A percentile compares a stretch with the other conserved stretches of the same genome.
These are phyloP conservation scores for Polyommatus icarus DNA, from an alignment of 2,888 invertebrate genomes.

Conservation along the genomic window DNA sequence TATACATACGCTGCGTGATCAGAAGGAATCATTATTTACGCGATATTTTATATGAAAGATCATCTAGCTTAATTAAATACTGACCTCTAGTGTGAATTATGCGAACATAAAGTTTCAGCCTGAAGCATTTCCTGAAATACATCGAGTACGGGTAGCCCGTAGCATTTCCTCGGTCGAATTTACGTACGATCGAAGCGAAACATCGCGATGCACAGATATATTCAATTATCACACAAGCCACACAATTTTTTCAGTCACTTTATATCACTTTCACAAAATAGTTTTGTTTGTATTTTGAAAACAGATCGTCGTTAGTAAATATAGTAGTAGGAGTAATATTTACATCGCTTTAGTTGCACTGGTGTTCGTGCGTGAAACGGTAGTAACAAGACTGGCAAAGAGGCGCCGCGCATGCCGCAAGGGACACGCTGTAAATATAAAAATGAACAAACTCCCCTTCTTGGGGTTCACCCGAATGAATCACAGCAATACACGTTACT, in stretches of 20 bases:
- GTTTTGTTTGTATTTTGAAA: constrained; percentile 59
- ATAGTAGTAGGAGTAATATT: constrained; percentile 74
- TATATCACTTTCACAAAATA: constrained; percentile 52
- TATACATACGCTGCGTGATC: constrained; percentile 41
- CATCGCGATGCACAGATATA: constrained; percentile 59
- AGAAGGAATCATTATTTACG: constrained; percentile 32
- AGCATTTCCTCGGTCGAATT: constrained; percentile 63
- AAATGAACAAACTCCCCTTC: constrained; percentile 80
- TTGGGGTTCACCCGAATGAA: constrained; percentile 74
- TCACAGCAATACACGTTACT: constrained; percentile 68
- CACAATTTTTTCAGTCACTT: constrained; percentile 51
- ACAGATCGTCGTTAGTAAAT: constrained; percentile 70
- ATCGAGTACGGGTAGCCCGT: constrained; percentile 55
- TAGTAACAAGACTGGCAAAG: constrained; percentile 75
- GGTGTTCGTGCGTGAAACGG: constrained; percentile 76
- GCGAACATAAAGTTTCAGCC: constrained; percentile 75
- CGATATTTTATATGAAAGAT: constrained; percentile 40
- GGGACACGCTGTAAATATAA: constrained; percentile 78
- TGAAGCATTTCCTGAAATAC: constrained; percentile 78
- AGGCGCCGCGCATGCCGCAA: constrained; percentile 78
- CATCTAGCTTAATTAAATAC: constrained; percentile 53
- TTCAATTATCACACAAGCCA: constrained; percentile 59
- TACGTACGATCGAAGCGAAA: constrained; percentile 72
- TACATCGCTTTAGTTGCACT: constrained; percentile 73
- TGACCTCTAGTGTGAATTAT: constrained; percentile 78